phyloP scores from a whole-genome alignment of 1,140 invertebrate genomes.

The Gonioctena quinquepunctata region DNA sequence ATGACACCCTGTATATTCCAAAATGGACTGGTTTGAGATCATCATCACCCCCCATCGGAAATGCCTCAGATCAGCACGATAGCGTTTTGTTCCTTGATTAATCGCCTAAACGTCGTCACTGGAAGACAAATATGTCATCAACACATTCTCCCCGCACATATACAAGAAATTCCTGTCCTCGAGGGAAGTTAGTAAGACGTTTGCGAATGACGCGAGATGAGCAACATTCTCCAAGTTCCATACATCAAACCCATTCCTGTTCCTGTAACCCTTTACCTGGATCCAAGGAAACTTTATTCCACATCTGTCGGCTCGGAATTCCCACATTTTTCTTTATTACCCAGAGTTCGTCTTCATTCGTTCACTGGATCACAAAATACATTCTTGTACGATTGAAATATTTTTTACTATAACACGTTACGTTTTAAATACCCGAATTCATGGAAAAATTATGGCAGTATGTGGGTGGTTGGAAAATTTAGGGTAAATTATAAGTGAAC shows the following conservation, averaged over 20 bases:
- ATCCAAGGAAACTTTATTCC: not conserved
- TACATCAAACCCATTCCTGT: constrained; percentile 47
- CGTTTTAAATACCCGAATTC: too few relatives aligned
- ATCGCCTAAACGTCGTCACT: constrained; percentile 19
- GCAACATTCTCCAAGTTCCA: constrained; percentile 51
- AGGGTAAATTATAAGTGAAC: too few relatives aligned
- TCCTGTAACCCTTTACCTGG: constrained; percentile 25
- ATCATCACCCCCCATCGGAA: too few relatives aligned
- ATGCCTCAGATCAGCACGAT: too few relatives aligned
- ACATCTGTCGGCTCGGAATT: not conserved
- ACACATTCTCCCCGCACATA: constrained; percentile 46
- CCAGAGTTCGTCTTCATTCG: too few relatives aligned
- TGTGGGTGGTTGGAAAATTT: too few relatives aligned
- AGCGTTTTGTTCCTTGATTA: constrained; percentile 4
- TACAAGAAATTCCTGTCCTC: constrained; percentile 44
- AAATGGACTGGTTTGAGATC: too few relatives aligned
- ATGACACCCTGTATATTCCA: too few relatives aligned
- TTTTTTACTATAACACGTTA: too few relatives aligned
- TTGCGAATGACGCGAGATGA: constrained; percentile 46
- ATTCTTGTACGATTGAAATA: too few relatives aligned
- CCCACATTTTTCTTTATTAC: not conserved
- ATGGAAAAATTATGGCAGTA: too few relatives aligned
- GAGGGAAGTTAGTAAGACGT: constrained; percentile 51
- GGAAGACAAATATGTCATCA: constrained; percentile 51
- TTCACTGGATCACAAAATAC: too few relatives aligned